Evolutionary conservation across 2,113 vertebrate genomes (phyloP).

Genomic region (Smithornis capensis): DNA sequence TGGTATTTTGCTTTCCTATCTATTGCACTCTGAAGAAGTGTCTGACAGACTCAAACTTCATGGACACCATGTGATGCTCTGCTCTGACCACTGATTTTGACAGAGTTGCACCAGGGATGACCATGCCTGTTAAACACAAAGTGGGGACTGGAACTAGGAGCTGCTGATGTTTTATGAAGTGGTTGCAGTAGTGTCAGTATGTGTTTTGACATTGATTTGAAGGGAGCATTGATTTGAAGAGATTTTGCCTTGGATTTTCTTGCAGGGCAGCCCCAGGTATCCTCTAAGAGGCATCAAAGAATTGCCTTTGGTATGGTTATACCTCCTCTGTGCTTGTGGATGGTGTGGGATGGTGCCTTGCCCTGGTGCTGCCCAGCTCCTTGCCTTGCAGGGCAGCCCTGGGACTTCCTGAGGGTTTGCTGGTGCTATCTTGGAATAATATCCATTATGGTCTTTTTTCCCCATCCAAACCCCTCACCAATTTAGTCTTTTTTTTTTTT

Average conservation of each 20-base stretch:
- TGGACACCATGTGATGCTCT: neutral
- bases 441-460: too few species aligned
- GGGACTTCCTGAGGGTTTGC: neutral
- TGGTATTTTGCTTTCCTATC: neutral
- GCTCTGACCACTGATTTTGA: neutral
- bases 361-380: neutral
- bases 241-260: neutral
- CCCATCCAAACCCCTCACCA: neutral
- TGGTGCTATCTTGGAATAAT: too few species aligned
- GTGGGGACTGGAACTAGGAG: neutral
- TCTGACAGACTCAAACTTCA: neutral
- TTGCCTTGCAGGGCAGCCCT: neutral
- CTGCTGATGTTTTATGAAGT: neutral
- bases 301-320: neutral
- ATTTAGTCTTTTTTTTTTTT: neutral
- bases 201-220: neutral
- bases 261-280: neutral
- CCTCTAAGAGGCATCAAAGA: neutral
- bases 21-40: neutral
- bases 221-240: neutral
- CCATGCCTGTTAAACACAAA: neutral
- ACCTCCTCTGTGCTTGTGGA: rapidly evolving
- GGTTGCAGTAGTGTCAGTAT: neutral
- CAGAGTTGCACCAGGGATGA: neutral
- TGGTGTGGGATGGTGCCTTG: neutral